These are phyloP conservation scores for Pissodes strobi DNA, from an alignment of 1,140 invertebrate species.

Conservation along the genomic window DNA sequence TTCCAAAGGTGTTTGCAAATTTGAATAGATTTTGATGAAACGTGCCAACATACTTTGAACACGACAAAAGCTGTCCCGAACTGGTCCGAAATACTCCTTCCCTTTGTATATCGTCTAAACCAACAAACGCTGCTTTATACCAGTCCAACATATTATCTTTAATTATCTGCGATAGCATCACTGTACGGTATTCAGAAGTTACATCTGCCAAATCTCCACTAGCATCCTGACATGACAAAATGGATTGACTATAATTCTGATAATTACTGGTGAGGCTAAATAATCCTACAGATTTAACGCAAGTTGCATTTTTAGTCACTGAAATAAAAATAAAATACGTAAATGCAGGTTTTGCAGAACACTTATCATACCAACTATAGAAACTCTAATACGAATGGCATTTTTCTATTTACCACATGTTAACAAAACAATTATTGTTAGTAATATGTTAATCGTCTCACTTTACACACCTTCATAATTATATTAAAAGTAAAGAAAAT, in stretches of 20 bases:
- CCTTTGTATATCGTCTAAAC: constrained; percentile 58
- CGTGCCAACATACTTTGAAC: constrained; percentile 52
- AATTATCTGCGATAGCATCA: constrained; percentile 58
- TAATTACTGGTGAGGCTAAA: constrained; percentile 59
- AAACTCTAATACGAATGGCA: no score
- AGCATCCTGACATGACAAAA: constrained; percentile 58
- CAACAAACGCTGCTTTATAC: constrained; percentile 59
- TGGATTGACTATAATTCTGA: constrained; percentile 63
- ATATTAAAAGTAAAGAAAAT: no score
- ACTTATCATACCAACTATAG: no score
- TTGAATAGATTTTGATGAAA: no score
- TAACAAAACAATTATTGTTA: no score
- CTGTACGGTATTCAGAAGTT: constrained; percentile 62
- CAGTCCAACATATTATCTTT: constrained; percentile 37
- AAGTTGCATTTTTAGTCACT: constrained; percentile 61
- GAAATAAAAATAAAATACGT: no score
- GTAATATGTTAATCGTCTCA: no score
- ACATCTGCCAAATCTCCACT: constrained; percentile 64
- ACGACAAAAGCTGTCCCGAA: constrained; percentile 61
- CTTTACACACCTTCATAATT: no score
- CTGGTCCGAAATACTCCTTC: constrained; percentile 56
- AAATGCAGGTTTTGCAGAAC: no score
- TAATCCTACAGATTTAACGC: constrained; percentile 64
- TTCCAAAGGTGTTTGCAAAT: neutral
- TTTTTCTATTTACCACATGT: no score